A percentile compares a stretch with the other conserved stretches of the same genome.
phyloP scores from a whole-genome alignment of 2,113 vertebrate genomes.

The Anolis sagrei region DNA sequence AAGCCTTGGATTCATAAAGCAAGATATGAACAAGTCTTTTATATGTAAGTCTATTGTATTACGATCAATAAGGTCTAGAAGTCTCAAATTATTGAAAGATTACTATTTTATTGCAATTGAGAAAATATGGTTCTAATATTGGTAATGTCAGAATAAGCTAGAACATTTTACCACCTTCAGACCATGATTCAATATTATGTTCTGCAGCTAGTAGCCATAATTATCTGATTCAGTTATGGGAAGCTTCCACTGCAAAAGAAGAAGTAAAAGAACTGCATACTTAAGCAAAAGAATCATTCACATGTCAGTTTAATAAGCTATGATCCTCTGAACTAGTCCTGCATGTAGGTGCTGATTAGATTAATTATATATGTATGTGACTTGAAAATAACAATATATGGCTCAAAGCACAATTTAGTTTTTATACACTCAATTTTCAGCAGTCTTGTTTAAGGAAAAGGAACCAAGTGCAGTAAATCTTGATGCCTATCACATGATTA shows the following conservation, averaged over 20 bases:
- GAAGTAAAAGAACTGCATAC: background rate
- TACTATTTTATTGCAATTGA: background rate
- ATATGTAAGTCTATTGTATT: background rate
- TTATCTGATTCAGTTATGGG: background rate
- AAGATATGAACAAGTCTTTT: background rate
- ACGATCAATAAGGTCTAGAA: background rate
- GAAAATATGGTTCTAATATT: background rate
- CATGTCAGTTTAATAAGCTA: background rate
- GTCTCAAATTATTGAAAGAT: background rate
- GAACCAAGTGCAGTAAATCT: conserved; percentile 28
- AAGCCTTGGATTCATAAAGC: background rate
- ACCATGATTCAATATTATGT: background rate
- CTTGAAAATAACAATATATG: conserved; percentile 48
- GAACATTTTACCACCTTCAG: background rate
- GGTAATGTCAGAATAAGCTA: background rate
- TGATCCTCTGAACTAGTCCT: background rate
- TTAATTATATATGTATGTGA: background rate
- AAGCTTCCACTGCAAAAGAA: background rate
- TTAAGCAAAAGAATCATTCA: background rate
- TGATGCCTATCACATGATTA: conserved; percentile 16
- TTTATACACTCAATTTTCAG: conserved; percentile 35
- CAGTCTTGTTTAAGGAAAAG: conserved; percentile 43
- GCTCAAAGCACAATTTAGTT: conserved; percentile 49
- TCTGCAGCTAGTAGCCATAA: background rate
- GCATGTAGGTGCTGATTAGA: conserved; percentile 3